phyloP scores from a whole-genome alignment of 2,888 invertebrate species.

The Brachyopa scutellaris region DNA sequence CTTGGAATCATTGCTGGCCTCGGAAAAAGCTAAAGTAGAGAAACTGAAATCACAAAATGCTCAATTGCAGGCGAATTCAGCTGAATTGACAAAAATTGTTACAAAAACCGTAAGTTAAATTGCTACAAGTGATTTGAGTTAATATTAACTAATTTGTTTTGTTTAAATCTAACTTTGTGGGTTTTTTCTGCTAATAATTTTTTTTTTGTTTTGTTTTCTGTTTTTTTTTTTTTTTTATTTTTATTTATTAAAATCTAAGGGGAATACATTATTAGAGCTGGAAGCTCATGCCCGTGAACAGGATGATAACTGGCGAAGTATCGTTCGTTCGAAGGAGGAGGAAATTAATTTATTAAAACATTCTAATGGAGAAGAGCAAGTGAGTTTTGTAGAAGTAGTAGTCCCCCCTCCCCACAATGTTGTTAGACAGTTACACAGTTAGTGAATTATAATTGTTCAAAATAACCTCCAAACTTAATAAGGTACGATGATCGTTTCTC shows the following conservation, averaged over 20 bases:
- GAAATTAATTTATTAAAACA: conserved; percentile 80
- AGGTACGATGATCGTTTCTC: no score
- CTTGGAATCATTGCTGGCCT: conserved; percentile 65
- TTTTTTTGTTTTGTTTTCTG: conserved; percentile 7
- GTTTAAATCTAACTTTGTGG: conserved; percentile 4
- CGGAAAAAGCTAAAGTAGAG: conserved; percentile 75
- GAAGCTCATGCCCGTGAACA: conserved; percentile 80
- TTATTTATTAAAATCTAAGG: conserved; percentile 75
- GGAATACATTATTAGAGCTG: conserved; percentile 80
- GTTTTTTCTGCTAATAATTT: no score
- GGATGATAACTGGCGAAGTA: conserved; percentile 80
- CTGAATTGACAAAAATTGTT: conserved; percentile 89
- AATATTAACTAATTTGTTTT: no score
- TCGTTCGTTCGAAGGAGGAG: conserved; percentile 80
- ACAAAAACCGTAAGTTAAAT: conserved; percentile 87
- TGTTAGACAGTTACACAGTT: no score
- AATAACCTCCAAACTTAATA: no score
- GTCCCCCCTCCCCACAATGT: no score
- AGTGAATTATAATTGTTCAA: no score
- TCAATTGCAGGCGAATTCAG: conserved; percentile 85
- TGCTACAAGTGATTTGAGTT: not conserved
- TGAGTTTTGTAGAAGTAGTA: conserved; percentile 70
- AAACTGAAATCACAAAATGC: conserved; percentile 85
- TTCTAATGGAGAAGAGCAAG: conserved; percentile 79
- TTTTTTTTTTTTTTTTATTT: not conserved